phyloP scores from a whole-genome alignment of 2,113 vertebrate genomes.

The Peucedramus taeniatus region DNA sequence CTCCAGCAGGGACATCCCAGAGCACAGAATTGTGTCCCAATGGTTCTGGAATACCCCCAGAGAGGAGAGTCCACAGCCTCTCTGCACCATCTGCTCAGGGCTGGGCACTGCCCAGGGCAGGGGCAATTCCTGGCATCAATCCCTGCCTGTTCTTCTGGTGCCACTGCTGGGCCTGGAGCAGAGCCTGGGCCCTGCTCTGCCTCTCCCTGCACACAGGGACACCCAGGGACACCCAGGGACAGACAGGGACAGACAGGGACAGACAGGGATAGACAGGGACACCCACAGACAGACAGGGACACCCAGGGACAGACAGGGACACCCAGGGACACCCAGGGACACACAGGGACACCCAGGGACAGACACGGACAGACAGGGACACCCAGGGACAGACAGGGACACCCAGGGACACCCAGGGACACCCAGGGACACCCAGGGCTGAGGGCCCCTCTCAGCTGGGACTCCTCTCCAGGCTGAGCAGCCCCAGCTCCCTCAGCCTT shows the following conservation, averaged over 20 bases:
- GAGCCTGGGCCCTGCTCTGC: neutral
- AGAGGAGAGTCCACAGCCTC: neutral
- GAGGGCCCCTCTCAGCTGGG: neutral
- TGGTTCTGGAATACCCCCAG: neutral
- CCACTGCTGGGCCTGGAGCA: neutral
- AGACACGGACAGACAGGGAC: neutral
- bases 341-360: neutral
- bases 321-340: neutral
- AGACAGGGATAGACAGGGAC: rapidly evolving
- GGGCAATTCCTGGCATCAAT: neutral
- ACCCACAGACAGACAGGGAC: too few relatives aligned
- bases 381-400: neutral
- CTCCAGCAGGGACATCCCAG: neutral
- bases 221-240: neutral
- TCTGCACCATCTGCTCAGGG: neutral
- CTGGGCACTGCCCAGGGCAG: neutral
- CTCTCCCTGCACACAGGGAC: neutral
- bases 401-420: neutral
- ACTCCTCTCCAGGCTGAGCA: neutral
- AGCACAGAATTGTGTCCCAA: neutral
- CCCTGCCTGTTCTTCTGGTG: neutral
- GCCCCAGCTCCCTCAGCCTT: neutral
- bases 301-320: neutral
- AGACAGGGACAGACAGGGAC: neutral
- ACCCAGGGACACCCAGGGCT: neutral